Conservation (phyloP, 2,113 vertebrate species). For the Rhabdornis inornatus region DNA sequence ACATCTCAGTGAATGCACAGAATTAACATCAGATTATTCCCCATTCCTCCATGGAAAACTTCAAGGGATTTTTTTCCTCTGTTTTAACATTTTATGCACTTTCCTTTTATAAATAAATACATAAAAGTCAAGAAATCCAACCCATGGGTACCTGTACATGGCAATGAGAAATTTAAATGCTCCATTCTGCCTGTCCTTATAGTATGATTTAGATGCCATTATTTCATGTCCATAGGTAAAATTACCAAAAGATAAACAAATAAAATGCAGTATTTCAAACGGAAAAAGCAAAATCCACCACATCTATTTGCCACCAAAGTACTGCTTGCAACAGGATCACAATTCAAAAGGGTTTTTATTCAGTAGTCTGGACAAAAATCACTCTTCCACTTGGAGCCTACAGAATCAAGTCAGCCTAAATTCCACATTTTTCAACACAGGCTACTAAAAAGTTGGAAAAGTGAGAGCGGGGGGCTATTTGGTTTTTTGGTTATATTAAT, state of each 20-base stretch:
- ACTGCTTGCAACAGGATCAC: not conserved
- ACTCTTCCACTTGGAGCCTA: not conserved
- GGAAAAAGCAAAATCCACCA: not conserved
- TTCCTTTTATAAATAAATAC: not conserved
- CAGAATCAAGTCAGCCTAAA: not conserved
- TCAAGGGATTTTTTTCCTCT: not conserved
- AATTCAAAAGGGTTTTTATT: not conserved
- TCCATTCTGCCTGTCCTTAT: not conserved
- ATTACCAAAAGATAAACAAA: not conserved
- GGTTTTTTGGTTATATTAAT: not conserved
- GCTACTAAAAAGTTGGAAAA: not conserved
- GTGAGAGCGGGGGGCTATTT: fast-evolving
- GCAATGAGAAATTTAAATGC: not conserved
- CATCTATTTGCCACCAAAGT: not conserved
- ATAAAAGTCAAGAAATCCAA: not conserved
- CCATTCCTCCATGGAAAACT: not conserved
- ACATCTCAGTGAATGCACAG: not conserved
- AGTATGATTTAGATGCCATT: not conserved
- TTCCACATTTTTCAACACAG: not conserved
- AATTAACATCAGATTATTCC: not conserved
- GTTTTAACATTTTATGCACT: not conserved
- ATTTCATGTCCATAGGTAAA: not conserved
- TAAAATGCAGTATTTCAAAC: not conserved
- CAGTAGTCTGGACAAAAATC: not conserved
- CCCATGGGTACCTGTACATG: not conserved